These are phyloP conservation scores for Bellardia pandia DNA, from an alignment of 2,888 invertebrate species.

Conservation along the genomic window DNA sequence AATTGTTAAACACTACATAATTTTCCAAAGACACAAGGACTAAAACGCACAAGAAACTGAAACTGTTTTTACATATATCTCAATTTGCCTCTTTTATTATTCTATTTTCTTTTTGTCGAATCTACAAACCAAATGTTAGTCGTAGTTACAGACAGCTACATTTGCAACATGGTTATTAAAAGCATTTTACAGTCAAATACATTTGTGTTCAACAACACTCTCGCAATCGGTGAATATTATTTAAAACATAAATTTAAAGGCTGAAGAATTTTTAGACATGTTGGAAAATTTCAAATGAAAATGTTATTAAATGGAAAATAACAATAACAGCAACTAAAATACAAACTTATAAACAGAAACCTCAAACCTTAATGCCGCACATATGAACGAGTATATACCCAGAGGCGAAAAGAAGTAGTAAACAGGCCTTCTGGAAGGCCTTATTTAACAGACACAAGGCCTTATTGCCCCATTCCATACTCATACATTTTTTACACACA, in stretches of 20 bases:
- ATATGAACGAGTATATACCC: neutral
- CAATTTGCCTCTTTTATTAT: conserved; percentile 15
- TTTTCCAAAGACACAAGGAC: conserved; percentile 55
- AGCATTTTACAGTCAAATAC: conserved; percentile 72
- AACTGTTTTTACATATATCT: conserved; percentile 16
- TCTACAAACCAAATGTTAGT: conserved; percentile 66
- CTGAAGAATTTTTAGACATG: conserved; percentile 58
- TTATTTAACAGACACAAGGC: too few species aligned
- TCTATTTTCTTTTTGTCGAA: conserved; percentile 24
- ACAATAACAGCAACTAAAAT: conserved; percentile 14
- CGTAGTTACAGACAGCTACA: conserved; percentile 74
- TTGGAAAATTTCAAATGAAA: conserved; percentile 59
- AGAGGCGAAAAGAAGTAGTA: too few species aligned
- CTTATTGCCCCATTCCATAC: too few species aligned
- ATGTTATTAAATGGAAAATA: conserved; percentile 62
- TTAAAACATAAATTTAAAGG: conserved; percentile 53
- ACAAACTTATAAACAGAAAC: neutral
- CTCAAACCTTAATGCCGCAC: neutral
- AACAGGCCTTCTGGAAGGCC: too few species aligned
- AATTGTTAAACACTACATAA: conserved; percentile 67
- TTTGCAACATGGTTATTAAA: conserved; percentile 76
- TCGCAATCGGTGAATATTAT: conserved; percentile 45
- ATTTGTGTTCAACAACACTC: conserved; percentile 61
- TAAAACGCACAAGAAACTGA: conserved; percentile 29
- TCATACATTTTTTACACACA: too few species aligned